Base-by-base conservation (phyloP, 2,888 invertebrate genomes). In the Sycophila texana region DNA sequence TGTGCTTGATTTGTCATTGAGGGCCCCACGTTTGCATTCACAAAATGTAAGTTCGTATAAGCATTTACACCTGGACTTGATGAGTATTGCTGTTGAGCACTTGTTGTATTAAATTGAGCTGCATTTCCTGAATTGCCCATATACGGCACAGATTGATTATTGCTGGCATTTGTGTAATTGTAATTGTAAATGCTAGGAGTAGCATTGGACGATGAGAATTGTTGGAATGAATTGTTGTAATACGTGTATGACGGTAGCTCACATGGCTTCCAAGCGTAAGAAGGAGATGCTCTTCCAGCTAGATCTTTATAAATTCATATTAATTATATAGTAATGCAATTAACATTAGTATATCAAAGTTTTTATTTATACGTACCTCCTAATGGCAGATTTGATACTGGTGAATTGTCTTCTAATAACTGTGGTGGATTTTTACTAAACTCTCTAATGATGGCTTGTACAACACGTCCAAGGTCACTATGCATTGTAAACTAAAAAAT, bases 401-500 rank as follows among this genome's bases (percentile, higher is more conserved):
- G 83, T 22, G 87, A 86, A 80, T 84, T 85, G 79, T 91, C 90
- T 74, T 89, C 89, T 75, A 90, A 77, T 79, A 93, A 86, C 65
- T 91, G 92, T 73, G 92, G 93, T 81, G 93, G 94, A 87, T 91
- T 94, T 85, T 94, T 92, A 89, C 95, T 94, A 84, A 95, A 95
- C 89, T 96, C 96, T 74, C 96, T 91, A 82, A 95, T 95, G 67
- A 96, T 94, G 22, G 95, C 96, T 89, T 96, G 96, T 0, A 96
- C 96, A 3, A 96, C 94, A 77, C 96, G 92, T 0, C 95, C 95
- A 83, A 96, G 92, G 90, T 96, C 96, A 0, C 96, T 96, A 90
- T 96, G 95, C 60, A 94, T 91, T 20, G 95, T 94, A 86, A 94
- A 96, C 93, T 94, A 82, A 51, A 84, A 76, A 26, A 51, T 26